Percentiles rank a stretch among this genome's conserved stretches.
Evolutionary conservation across 1,140 invertebrate species (phyloP).

Genomic region (Antheraea mylitta): DNA sequence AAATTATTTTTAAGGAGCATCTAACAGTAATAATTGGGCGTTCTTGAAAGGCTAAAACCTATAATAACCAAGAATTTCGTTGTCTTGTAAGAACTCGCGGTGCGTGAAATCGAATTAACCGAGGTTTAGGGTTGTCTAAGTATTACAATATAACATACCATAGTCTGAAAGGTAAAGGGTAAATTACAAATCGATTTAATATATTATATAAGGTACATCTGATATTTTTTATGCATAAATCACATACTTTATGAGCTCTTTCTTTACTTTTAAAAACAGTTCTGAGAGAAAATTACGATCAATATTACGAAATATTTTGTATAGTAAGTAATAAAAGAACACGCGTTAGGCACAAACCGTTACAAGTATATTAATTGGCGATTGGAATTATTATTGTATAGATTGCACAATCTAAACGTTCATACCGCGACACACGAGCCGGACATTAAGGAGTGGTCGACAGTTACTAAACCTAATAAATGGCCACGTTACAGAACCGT

Average conservation of each 20-base stretch:
- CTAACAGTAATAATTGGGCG: not conserved
- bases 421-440: constrained; percentile 26
- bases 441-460: constrained; percentile 36
- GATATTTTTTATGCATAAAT: no score
- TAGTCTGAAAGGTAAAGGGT: no score
- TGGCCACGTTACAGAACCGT: constrained; percentile 18
- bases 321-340: not conserved
- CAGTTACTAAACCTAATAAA: constrained; percentile 16
- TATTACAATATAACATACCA: no score
- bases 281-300: not conserved
- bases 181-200: no score
- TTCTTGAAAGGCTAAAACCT: not conserved
- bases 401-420: constrained; percentile 33
- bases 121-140: no score
- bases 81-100: not conserved
- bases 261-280: not conserved
- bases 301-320: not conserved
- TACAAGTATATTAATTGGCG: constrained; percentile 22
- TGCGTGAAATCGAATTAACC: no score
- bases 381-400: constrained; percentile 38
- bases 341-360: not conserved
- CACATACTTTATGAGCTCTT: no score
- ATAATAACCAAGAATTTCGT: not conserved
- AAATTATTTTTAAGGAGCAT: constrained; percentile 8
- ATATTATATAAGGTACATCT: no score